Evolutionary conservation across 2,797 vertebrate species (phyloP).

Genomic region (Atherinosoma microstoma): DNA sequence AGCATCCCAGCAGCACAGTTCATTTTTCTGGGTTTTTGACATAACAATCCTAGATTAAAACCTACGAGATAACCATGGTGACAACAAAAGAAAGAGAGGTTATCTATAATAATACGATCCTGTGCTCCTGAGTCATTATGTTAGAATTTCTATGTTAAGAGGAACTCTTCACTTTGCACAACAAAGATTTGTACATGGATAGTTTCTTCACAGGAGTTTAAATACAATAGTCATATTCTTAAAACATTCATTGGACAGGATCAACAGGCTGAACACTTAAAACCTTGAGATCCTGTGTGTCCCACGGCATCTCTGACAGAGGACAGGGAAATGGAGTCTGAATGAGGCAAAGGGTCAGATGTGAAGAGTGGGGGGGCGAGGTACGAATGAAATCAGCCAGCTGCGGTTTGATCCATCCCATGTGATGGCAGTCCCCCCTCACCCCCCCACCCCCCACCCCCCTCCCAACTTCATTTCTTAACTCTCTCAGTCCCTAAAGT

Average conservation of each 20-base stretch:
- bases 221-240: conserved; percentile 3
- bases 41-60: background rate
- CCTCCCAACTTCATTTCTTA: conserved; percentile 32
- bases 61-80: background rate
- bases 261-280: conserved; percentile 41
- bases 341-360: conserved; percentile 48
- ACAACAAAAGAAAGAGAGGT: background rate
- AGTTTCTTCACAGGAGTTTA: background rate
- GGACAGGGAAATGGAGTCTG: conserved; percentile 33
- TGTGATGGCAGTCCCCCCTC: conserved; percentile 56
- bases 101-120: background rate
- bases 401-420: conserved; percentile 77
- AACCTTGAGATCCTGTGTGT: conserved; percentile 17
- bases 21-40: background rate
- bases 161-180: background rate
- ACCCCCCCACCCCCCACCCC: background rate
- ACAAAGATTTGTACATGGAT: background rate
- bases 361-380: conserved; percentile 62
- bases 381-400: conserved; percentile 76
- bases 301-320: conserved; percentile 25
- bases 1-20: conserved; percentile 1
- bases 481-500: conserved; percentile 56
- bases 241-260: conserved; percentile 5
- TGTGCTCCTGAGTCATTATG: background rate
- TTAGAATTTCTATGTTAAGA: background rate